phyloP scores from a whole-genome alignment of 2,888 invertebrate genomes.

The Apotomis betuletana region DNA sequence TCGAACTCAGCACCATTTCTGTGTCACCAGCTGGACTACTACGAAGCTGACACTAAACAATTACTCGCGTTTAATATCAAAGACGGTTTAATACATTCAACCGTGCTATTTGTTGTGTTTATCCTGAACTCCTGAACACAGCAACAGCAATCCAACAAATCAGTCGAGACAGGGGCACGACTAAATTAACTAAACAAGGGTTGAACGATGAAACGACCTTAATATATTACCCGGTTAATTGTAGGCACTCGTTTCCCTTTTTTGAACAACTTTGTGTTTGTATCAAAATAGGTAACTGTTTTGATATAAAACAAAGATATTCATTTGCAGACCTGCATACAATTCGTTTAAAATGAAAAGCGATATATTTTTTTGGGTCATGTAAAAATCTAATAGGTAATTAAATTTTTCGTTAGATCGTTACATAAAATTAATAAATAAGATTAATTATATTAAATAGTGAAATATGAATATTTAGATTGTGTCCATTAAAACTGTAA shows the following conservation, averaged over 20 bases:
- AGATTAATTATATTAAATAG: no score
- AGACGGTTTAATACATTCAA: constrained; percentile 25
- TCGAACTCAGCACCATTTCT: no score
- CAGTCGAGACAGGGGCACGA: constrained; percentile 41
- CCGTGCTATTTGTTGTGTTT: constrained; percentile 35
- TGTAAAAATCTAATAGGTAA: no score
- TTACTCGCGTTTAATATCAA: constrained; percentile 15
- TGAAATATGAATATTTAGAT: no score
- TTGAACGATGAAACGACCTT: constrained; percentile 43
- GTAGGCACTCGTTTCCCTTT: constrained; percentile 36
- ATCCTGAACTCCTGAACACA: constrained; percentile 38
- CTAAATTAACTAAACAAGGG: constrained; percentile 43
- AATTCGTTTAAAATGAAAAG: not conserved
- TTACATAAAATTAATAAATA: no score
- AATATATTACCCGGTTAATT: constrained; percentile 41
- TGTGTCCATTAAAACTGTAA: no score
- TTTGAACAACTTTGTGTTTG: constrained; percentile 29
- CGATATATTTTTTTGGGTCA: no score
- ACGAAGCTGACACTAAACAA: no score
- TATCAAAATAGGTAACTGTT: constrained; percentile 15
- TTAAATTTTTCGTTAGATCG: no score
- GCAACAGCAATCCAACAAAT: constrained; percentile 42
- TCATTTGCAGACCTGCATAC: not conserved
- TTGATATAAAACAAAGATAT: constrained; percentile 18
- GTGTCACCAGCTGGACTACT: no score